Percentiles rank a stretch among this genome's conserved stretches.
Conservation (phyloP, 2,888 invertebrate genomes). For the Drosophila lutescens region DNA sequence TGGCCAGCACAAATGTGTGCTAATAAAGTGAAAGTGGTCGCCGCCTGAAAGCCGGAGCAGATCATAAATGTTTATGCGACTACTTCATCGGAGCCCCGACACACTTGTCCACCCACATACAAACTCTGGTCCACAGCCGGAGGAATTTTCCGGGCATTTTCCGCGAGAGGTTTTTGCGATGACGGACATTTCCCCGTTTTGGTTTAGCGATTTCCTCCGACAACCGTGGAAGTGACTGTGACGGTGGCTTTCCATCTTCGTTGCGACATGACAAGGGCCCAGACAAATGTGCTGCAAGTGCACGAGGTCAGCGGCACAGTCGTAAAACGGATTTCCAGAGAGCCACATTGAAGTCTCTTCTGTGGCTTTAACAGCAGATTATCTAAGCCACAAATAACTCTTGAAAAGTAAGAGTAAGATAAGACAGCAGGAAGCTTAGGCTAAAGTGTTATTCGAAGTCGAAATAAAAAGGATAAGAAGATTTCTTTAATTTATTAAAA, state of each 20-base stretch:
- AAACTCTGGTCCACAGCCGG: not conserved
- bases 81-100: slow-evolving; percentile 34
- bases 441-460: not conserved
- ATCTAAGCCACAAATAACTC: slow-evolving; percentile 20
- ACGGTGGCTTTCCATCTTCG: slow-evolving; percentile 49
- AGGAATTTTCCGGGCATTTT: slow-evolving; percentile 2
- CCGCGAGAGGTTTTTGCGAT: slow-evolving; percentile 7
- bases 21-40: slow-evolving; percentile 46
- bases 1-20: slow-evolving; percentile 43
- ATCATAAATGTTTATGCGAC: slow-evolving; percentile 63
- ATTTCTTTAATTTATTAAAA: not conserved
- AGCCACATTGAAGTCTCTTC: slow-evolving; percentile 21
- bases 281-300: slow-evolving; percentile 55
- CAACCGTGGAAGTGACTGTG: slow-evolving; percentile 22
- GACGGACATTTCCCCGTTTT: slow-evolving; percentile 6
- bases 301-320: slow-evolving; percentile 40
- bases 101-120: slow-evolving; percentile 28
- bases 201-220: slow-evolving; percentile 14
- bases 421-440: not conserved
- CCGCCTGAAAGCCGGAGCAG: slow-evolving; percentile 37
- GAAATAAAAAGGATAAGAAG: not conserved
- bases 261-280: slow-evolving; percentile 42
- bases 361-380: slow-evolving; percentile 33
- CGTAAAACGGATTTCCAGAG: slow-evolving; percentile 32
- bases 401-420: not conserved